phyloP scores from a whole-genome alignment of 1,140 invertebrate genomes.

The Drosophila tropicalis region DNA sequence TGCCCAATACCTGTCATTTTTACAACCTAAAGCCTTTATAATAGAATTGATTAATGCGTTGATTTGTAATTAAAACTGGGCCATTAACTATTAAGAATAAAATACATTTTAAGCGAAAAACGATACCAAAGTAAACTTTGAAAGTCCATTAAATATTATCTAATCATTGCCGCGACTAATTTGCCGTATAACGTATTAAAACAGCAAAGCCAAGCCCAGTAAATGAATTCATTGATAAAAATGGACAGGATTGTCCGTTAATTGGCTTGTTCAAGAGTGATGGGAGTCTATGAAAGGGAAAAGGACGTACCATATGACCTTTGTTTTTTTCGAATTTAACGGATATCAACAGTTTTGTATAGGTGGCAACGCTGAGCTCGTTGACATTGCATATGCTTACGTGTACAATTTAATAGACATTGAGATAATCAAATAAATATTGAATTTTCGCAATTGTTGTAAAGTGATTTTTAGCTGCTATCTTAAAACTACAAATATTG shows the following conservation, averaged over 20 bases:
- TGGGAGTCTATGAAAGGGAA: background rate
- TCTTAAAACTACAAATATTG: too few species aligned
- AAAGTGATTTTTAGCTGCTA: too few species aligned
- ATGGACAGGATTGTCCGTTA: background rate
- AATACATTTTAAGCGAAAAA: constrained; percentile 4
- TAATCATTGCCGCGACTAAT: background rate
- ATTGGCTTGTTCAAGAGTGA: background rate
- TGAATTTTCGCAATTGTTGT: too few species aligned
- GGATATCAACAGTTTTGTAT: background rate
- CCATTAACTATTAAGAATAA: background rate
- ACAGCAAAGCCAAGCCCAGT: background rate
- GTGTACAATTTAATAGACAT: too few species aligned
- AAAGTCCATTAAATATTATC: constrained; percentile 4
- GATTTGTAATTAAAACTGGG: constrained; percentile 1
- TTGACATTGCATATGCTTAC: too few species aligned
- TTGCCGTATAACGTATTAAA: background rate
- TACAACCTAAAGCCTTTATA: background rate
- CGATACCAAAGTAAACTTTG: background rate
- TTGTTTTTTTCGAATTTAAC: background rate
- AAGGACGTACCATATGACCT: background rate
- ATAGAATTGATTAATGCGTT: background rate
- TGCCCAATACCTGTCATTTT: background rate
- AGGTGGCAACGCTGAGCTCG: background rate
- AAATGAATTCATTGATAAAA: background rate
- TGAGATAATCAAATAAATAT: too few species aligned